Evolutionary conservation across 1,140 invertebrate species (phyloP).

Genomic region (Wiebesia pumilae): DNA sequence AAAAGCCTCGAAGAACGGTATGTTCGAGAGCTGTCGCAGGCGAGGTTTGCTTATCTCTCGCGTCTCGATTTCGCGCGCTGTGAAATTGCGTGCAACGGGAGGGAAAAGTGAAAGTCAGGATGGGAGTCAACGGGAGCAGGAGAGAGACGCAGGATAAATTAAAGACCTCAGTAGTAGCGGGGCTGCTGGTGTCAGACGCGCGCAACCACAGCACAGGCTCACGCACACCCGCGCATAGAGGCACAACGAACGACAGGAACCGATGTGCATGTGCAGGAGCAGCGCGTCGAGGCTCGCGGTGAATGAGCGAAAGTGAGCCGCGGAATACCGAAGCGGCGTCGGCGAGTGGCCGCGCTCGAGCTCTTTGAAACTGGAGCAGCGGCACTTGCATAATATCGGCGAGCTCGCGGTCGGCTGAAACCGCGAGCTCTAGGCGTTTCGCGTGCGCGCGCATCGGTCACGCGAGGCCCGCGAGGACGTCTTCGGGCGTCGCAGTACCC

Average conservation of each 20-base stretch:
- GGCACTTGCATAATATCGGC: constrained; percentile 54
- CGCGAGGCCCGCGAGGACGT: too few species aligned
- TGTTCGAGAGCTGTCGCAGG: background rate
- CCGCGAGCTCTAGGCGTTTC: background rate
- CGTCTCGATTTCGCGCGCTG: background rate
- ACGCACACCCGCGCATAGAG: background rate
- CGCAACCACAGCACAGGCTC: background rate
- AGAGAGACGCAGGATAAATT: constrained; percentile 23
- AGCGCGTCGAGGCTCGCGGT: constrained; percentile 24
- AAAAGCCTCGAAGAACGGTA: background rate
- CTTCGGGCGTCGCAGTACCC: too few species aligned
- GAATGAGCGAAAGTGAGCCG: constrained; percentile 58
- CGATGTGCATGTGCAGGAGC: background rate
- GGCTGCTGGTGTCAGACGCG: constrained; percentile 19
- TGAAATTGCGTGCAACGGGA: background rate
- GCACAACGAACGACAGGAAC: background rate
- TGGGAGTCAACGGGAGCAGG: constrained; percentile 27
- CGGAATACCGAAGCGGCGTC: constrained; percentile 35
- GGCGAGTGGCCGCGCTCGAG: background rate
- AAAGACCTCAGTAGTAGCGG: constrained; percentile 17
- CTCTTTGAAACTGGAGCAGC: constrained; percentile 56
- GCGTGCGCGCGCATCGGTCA: background rate
- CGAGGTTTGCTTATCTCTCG: background rate
- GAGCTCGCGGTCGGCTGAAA: constrained; percentile 32
- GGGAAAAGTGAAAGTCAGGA: constrained; percentile 54